These are phyloP conservation scores for Diloba caeruleocephala DNA, from an alignment of 2,888 invertebrate species.

Conservation along the genomic window DNA sequence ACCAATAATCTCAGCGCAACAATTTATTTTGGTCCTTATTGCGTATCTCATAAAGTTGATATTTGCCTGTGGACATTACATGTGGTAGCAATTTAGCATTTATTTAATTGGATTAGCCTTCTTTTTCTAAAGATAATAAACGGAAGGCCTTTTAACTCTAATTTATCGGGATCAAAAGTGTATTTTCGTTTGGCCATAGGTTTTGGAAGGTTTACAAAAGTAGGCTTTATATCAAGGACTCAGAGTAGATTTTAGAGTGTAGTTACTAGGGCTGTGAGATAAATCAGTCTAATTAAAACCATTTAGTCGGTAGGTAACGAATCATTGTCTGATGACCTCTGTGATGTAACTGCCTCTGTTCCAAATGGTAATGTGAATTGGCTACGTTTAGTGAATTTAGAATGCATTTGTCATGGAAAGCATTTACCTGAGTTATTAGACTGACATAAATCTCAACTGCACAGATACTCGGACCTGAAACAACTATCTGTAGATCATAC, in stretches of 20 bases:
- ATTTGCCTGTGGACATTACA: not conserved
- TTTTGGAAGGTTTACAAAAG: not conserved
- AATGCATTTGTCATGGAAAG: not conserved
- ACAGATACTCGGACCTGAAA: no score
- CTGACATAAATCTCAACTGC: no score
- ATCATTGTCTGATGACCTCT: constrained; percentile 34
- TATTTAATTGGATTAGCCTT: constrained; percentile 8
- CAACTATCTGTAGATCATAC: no score
- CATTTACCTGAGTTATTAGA: not conserved
- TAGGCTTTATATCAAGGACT: not conserved
- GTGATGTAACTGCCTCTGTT: constrained; percentile 15
- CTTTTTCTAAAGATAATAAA: constrained; percentile 15
- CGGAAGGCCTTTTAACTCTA: constrained; percentile 8
- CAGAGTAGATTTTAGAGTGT: constrained; percentile 13
- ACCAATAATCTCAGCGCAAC: not conserved
- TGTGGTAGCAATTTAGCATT: not conserved
- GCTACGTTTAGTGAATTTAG: constrained; percentile 8
- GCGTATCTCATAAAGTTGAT: not conserved
- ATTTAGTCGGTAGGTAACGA: constrained; percentile 43
- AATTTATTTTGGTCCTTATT: not conserved
- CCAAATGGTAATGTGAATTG: constrained; percentile 7
- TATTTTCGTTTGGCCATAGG: not conserved
- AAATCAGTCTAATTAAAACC: constrained; percentile 40
- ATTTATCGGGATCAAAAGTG: constrained; percentile 9
- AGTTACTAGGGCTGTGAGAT: not conserved